Conservation (phyloP, 2,888 invertebrate species). For the Creontiades dilutus region DNA sequence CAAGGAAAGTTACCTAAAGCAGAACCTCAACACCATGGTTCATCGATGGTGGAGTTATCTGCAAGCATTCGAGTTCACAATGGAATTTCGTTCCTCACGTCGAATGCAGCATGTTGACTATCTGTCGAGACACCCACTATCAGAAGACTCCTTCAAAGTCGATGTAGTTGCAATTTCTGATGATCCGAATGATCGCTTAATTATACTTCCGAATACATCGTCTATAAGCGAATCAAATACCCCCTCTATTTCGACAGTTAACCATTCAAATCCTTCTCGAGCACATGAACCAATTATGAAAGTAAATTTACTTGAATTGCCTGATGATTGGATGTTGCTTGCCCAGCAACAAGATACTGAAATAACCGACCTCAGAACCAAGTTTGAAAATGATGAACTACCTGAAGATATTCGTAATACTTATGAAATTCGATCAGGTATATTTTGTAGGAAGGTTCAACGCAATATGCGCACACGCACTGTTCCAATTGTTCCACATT, state of each 20-base stretch:
- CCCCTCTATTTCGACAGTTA: not conserved
- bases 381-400: not conserved
- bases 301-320: not conserved
- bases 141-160: not conserved
- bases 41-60: constrained; percentile 77
- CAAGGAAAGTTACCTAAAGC: constrained; percentile 76
- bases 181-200: not conserved
- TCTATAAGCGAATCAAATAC: not conserved
- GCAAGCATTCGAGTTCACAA: constrained; percentile 75
- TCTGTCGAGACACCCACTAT: constrained; percentile 75
- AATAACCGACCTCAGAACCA: not conserved
- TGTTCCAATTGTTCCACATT: constrained; percentile 47
- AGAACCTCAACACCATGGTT: constrained; percentile 76
- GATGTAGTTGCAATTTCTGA: too few species aligned
- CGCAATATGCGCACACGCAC: not conserved
- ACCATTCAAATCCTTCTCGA: not conserved
- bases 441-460: too few species aligned
- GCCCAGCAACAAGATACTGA: constrained; percentile 1
- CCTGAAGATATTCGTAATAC: too few species aligned
- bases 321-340: constrained; percentile 35
- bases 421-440: too few species aligned
- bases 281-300: too few species aligned
- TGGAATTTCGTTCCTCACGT: constrained; percentile 75
- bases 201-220: not conserved
- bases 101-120: constrained; percentile 77